Evolutionary conservation across 2,113 vertebrate genomes (phyloP).

Genomic region (Pogona vitticeps): DNA sequence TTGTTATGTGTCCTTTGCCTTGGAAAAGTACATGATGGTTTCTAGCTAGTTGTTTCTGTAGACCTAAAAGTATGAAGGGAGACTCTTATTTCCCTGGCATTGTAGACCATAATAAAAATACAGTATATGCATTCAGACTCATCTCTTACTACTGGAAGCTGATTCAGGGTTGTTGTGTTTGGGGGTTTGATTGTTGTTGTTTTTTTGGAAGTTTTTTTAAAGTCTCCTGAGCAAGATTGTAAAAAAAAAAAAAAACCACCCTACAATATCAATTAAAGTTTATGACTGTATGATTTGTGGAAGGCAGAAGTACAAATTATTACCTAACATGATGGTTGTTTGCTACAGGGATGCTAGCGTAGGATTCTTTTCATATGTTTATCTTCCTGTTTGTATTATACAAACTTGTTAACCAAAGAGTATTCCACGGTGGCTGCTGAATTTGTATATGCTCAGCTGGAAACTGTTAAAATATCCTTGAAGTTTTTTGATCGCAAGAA

Average conservation of each 20-base stretch:
- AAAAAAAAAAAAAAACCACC: too few relatives aligned
- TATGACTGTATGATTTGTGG: not conserved
- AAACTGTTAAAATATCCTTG: not conserved
- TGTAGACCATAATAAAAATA: slow-evolving; percentile 36
- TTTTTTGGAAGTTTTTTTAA: not conserved
- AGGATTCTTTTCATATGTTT: slow-evolving; percentile 27
- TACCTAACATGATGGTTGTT: slow-evolving; percentile 35
- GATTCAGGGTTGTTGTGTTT: not conserved
- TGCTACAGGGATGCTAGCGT: not conserved
- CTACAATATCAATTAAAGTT: slow-evolving; percentile 29
- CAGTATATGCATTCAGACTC: slow-evolving; percentile 5
- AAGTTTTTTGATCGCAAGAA: slow-evolving; percentile 31
- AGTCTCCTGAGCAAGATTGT: slow-evolving; percentile 13
- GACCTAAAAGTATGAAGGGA: too few relatives aligned
- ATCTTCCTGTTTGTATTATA: not conserved
- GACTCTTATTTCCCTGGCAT: not conserved
- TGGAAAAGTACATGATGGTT: too few relatives aligned
- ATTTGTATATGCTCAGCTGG: accelerated
- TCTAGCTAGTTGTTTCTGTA: too few relatives aligned
- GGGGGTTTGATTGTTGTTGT: too few relatives aligned
- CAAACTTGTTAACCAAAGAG: slow-evolving; percentile 19
- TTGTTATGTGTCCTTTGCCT: too few relatives aligned
- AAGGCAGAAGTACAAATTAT: slow-evolving; percentile 32
- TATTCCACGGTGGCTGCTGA: not conserved
- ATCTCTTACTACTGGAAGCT: slow-evolving; percentile 29